Evolutionary conservation across 2,888 invertebrate genomes (phyloP).

Genomic region (Sisyra nigra): DNA sequence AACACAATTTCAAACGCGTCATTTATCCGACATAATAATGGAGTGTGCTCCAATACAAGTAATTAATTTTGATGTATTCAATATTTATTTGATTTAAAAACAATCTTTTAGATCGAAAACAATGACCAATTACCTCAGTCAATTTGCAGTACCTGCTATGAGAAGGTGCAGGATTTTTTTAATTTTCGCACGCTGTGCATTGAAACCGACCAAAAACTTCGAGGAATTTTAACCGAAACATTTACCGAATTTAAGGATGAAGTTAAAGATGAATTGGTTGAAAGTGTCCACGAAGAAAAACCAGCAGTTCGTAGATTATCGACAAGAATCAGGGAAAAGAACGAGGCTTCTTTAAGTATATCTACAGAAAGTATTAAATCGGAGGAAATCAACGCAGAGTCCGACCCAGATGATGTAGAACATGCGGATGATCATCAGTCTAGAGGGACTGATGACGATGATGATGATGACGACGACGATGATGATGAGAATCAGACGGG

Average conservation of each 20-base stretch:
- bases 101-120: neutral
- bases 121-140: no score
- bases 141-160: neutral
- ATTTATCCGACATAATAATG: neutral
- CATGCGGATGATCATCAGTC: neutral
- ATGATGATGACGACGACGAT: neutral
- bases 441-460: neutral
- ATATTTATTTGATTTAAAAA: neutral
- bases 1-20: no score
- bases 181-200: neutral
- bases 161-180: neutral
- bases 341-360: neutral
- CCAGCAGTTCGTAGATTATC: no score
- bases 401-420: neutral
- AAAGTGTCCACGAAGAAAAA: no score
- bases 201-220: neutral
- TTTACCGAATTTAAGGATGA: no score
- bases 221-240: no score
- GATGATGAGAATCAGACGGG: neutral
- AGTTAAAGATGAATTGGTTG: no score
- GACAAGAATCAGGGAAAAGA: no score
- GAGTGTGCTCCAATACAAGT: conserved; percentile 5
- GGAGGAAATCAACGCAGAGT: neutral
- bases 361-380: neutral
- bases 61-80: neutral